Base-by-base conservation (phyloP, 2,113 vertebrate species). In the Hymenochirus boettgeri region DNA sequence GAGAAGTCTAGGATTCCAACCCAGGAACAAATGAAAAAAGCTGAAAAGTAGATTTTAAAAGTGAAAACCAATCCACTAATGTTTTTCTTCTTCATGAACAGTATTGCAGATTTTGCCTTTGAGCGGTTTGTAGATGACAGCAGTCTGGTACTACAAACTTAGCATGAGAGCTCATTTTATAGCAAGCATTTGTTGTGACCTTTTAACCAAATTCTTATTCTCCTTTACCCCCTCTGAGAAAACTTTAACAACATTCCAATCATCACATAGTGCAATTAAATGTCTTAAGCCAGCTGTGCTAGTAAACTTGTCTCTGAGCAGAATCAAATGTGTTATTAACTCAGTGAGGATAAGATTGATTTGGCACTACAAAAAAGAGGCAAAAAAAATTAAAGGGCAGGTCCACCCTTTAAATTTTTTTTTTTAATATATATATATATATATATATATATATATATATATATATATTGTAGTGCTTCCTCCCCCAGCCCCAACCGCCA, bases 181-280 rank as follows among this genome's bases (percentile, higher is more conserved):
- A 72, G 69, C 72, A 76, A 74, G 60, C 79, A 75, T 82, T 75
- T 56, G 62, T 48, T 58, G 18, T 67, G 76, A 77, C 71, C 73
- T 76, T 82, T 78, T 45, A 79, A 76, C 74, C 62, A 62, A 66
- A 53, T 29, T 65, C 56, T 62, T 73, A 66, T 69, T 73, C 73
- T 72, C n/a, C 48, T 76, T 56, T 33, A 57, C 50, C 56, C 51
- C 72, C 71, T 78, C 56, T 37, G 74, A 72, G 80, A 67, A 72
- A 78, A 74, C 46, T 51, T 52, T 57, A 74, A 70, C 70, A 72
- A 70, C 71, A 26, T 71, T 78, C 73, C 78, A 73, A 58, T 74
- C 75, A 74, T 73, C 70, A 69, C 58, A 22, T 70, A 77, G 78
- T 69, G 70, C 77, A 79, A 78, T 82, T 78, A 80, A 73, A 62